phyloP scores from a whole-genome alignment of 2,113 vertebrate species.

The Lipophrys pholis region DNA sequence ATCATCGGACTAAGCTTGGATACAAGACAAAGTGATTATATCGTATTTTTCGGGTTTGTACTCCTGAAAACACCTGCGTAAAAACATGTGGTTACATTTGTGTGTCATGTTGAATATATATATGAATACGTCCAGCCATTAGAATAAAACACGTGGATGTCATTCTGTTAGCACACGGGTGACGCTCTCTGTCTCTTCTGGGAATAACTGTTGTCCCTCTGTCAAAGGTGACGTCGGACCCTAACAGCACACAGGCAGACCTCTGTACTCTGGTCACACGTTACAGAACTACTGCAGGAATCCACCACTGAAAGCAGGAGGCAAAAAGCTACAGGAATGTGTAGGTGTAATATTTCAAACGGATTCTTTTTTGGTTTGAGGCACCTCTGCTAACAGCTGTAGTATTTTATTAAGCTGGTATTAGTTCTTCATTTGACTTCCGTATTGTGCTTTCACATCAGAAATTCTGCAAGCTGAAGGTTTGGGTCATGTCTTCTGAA shows the following conservation, averaged over 20 bases:
- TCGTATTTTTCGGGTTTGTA: too few relatives aligned
- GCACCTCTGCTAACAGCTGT: conserved; percentile 19
- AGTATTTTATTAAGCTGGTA: conserved; percentile 14
- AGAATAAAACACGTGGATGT: neutral
- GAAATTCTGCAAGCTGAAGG: conserved; percentile 10
- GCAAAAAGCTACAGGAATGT: conserved; percentile 16
- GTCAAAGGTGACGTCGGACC: conserved; percentile 13
- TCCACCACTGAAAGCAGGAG: neutral
- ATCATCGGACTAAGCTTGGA: neutral
- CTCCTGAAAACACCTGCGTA: too few relatives aligned
- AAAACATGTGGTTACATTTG: neutral
- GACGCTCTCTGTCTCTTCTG: conserved; percentile 15
- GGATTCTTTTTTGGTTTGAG: conserved; percentile 16
- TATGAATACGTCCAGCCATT: neutral
- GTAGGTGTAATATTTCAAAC: conserved; percentile 29
- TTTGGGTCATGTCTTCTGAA: conserved; percentile 18
- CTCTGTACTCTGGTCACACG: conserved; percentile 10
- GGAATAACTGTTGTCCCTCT: conserved; percentile 6
- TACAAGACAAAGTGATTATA: neutral
- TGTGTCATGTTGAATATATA: neutral
- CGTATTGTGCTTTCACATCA: conserved; percentile 7
- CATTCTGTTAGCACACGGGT: conserved; percentile 1
- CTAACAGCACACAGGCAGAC: neutral
- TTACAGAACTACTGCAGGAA: conserved; percentile 15
- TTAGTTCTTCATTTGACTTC: conserved; percentile 3